Evolutionary conservation across 2,888 invertebrate species (phyloP).

Genomic region (Biston stratarius): DNA sequence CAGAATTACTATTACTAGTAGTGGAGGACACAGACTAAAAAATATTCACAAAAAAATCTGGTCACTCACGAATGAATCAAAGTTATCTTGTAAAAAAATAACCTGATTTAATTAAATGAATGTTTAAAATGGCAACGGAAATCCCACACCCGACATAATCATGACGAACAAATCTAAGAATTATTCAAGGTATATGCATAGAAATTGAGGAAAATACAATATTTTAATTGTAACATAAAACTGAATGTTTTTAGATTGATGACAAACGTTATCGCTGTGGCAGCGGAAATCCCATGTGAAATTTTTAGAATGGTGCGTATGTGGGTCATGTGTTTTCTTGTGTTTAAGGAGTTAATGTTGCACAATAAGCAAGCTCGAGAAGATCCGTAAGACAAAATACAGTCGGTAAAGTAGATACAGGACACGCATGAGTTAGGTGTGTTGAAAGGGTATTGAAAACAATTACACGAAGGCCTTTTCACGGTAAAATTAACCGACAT

Average conservation of each 20-base stretch:
- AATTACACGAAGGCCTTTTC: slow-evolving; percentile 7
- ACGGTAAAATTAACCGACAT: neutral
- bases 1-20: no score
- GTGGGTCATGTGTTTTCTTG: slow-evolving; percentile 2
- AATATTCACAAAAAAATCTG: slow-evolving; percentile 10
- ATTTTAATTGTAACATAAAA: neutral
- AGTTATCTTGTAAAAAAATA: slow-evolving; percentile 20
- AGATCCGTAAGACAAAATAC: neutral
- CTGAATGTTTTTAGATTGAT: neutral
- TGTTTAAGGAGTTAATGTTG: neutral
- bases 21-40: neutral
- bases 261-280: neutral
- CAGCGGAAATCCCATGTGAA: neutral
- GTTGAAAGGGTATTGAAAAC: slow-evolving; percentile 3
- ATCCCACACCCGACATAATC: slow-evolving; percentile 10
- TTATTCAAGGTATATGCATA: neutral
- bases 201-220: neutral
- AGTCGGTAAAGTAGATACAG: neutral
- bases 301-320: neutral
- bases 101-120: slow-evolving; percentile 14
- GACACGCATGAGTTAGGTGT: neutral
- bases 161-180: slow-evolving; percentile 20
- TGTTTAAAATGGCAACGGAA: slow-evolving; percentile 24
- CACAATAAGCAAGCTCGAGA: neutral
- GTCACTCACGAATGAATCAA: slow-evolving; percentile 29